Conservation (phyloP, 2,888 invertebrate genomes). For the Apomyelois bistriatella region DNA sequence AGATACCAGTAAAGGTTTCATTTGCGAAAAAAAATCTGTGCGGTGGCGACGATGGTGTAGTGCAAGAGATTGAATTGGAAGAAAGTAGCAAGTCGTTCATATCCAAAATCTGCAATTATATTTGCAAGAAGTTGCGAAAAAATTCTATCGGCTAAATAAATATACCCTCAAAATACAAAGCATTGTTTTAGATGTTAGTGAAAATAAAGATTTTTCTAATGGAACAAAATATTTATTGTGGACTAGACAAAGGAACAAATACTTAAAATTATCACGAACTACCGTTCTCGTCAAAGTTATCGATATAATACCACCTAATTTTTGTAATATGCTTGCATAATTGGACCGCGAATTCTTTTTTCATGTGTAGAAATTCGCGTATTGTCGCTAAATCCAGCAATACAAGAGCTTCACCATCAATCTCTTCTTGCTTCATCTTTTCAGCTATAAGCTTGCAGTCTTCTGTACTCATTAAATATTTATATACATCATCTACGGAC, state of each 20-base stretch:
- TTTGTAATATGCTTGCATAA: slow-evolving; percentile 74
- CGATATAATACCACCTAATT: slow-evolving; percentile 67
- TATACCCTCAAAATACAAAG: not conserved
- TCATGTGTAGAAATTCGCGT: slow-evolving; percentile 84
- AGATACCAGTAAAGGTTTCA: slow-evolving; percentile 60
- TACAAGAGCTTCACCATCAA: slow-evolving; percentile 87
- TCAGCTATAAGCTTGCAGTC: slow-evolving; percentile 84
- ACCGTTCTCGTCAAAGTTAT: slow-evolving; percentile 59
- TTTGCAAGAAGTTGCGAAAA: slow-evolving; percentile 60
- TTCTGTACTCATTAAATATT: slow-evolving; percentile 83
- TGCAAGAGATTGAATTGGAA: slow-evolving; percentile 25
- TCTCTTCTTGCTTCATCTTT: slow-evolving; percentile 84
- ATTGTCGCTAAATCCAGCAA: slow-evolving; percentile 84
- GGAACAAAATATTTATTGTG: slow-evolving; percentile 41
- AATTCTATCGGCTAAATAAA: slow-evolving; percentile 25
- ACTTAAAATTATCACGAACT: slow-evolving; percentile 49
- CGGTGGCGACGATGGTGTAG: not conserved
- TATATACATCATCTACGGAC: slow-evolving; percentile 84
- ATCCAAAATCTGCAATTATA: slow-evolving; percentile 54
- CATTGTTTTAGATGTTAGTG: slow-evolving; percentile 8
- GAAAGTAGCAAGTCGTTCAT: slow-evolving; percentile 46
- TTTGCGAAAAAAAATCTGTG: slow-evolving; percentile 50
- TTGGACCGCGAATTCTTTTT: slow-evolving; percentile 84
- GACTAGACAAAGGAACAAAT: slow-evolving; percentile 61
- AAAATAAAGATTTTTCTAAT: slow-evolving; percentile 22